Conservation (phyloP, 2,797 vertebrate genomes). For the Tadarida brasiliensis region DNA sequence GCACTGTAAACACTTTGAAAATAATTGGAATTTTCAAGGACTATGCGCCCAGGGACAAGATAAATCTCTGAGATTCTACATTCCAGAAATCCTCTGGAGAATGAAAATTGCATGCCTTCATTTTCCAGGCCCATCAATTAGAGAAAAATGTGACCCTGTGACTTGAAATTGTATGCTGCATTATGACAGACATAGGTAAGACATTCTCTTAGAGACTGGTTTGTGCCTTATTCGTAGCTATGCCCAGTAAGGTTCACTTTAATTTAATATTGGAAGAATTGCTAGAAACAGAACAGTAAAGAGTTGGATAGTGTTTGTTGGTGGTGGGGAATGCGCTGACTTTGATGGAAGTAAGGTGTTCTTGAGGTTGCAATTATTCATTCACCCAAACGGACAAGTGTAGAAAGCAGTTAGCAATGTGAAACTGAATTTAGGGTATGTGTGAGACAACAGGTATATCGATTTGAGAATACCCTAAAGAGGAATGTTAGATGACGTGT, state of each 20-base stretch:
- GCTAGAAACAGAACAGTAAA: neutral
- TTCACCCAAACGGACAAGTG: neutral
- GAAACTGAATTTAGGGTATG: neutral
- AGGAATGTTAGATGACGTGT: neutral
- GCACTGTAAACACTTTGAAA: neutral
- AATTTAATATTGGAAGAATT: neutral
- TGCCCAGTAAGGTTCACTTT: neutral
- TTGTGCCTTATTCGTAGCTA: neutral
- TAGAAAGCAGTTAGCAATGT: neutral
- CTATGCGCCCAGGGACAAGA: neutral
- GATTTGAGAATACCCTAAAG: neutral
- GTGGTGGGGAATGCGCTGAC: neutral
- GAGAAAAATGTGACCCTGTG: neutral
- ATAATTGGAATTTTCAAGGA: constrained; percentile 4
- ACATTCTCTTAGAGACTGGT: neutral
- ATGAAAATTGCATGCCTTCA: neutral
- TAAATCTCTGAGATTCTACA: neutral
- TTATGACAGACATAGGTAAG: neutral
- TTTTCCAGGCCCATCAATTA: neutral
- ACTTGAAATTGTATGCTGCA: neutral
- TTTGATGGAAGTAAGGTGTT: neutral
- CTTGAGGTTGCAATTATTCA: neutral
- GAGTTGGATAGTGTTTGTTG: neutral
- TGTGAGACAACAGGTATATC: neutral
- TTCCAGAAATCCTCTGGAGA: neutral